Conservation (phyloP, 1,140 invertebrate species). For the Drosophila bocqueti region DNA sequence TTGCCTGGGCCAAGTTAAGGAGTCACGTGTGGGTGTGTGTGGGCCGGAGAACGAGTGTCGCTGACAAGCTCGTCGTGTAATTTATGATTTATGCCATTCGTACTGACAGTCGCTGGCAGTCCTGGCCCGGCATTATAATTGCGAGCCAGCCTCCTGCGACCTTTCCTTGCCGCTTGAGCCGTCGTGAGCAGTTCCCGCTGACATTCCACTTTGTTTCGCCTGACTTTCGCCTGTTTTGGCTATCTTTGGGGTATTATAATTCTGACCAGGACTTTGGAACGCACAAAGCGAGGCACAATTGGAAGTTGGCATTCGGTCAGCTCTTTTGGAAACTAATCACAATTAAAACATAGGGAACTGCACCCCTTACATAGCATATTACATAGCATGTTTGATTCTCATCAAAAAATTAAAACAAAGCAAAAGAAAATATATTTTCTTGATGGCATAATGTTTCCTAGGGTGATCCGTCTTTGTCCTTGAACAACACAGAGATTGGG, state of each 20-base stretch:
- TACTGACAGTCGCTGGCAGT: conserved; percentile 58
- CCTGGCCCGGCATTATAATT: conserved; percentile 42
- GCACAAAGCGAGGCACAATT: neutral
- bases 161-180: neutral
- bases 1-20: conserved; percentile 21
- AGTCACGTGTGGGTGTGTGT: conserved; percentile 6
- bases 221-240: conserved; percentile 13
- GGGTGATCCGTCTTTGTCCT: neutral
- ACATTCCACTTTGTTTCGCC: conserved; percentile 33
- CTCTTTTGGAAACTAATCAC: neutral
- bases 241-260: neutral
- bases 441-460: neutral
- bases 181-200: conserved; percentile 25
- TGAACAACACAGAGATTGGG: too few species aligned
- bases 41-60: conserved; percentile 48
- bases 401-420: neutral
- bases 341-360: neutral
- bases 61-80: conserved; percentile 70
- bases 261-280: neutral
- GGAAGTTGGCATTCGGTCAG: neutral
- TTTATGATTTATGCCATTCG: conserved; percentile 72
- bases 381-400: neutral
- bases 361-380: fast-evolving
- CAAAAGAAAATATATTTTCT: neutral
- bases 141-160: conserved; percentile 15